Evolutionary conservation across 2,888 invertebrate species (phyloP).

Genomic region (Allygus modestus): DNA sequence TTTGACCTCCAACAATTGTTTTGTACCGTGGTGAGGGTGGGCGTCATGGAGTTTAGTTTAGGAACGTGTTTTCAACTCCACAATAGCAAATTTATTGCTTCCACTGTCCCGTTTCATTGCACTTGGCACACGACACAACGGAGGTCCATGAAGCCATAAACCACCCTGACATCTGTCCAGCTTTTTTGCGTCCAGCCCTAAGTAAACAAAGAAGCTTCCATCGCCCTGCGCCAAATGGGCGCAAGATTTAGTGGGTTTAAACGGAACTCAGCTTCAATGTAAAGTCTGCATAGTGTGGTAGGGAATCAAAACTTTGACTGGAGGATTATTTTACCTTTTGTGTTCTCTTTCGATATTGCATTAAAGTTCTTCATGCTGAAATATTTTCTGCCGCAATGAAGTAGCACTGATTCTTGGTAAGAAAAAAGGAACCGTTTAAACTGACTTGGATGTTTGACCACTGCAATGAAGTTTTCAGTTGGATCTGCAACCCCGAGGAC

Average conservation of each 20-base stretch:
- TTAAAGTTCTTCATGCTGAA: too few species aligned
- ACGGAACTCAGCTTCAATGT: neutral
- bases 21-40: neutral
- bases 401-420: too few species aligned
- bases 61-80: neutral
- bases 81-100: constrained; percentile 1
- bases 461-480: too few species aligned
- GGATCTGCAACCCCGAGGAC: too few species aligned
- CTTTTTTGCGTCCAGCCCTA: constrained; percentile 9
- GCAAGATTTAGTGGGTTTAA: constrained; percentile 9
- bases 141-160: neutral
- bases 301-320: too few species aligned
- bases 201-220: constrained; percentile 2
- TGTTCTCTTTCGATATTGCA: too few species aligned
- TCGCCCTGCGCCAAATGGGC: constrained; percentile 5
- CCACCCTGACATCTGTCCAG: constrained; percentile 10
- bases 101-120: constrained; percentile 10
- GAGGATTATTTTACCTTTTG: too few species aligned
- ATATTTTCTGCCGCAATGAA: too few species aligned
- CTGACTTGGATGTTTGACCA: too few species aligned
- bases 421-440: too few species aligned
- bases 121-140: constrained; percentile 11
- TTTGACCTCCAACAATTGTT: neutral
- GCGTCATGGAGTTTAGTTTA: constrained; percentile 30
- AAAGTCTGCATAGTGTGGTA: too few species aligned